Percentiles rank a stretch among this genome's conserved stretches.
Conservation (phyloP, 2,888 invertebrate genomes). For the Scaptomyza flava region DNA sequence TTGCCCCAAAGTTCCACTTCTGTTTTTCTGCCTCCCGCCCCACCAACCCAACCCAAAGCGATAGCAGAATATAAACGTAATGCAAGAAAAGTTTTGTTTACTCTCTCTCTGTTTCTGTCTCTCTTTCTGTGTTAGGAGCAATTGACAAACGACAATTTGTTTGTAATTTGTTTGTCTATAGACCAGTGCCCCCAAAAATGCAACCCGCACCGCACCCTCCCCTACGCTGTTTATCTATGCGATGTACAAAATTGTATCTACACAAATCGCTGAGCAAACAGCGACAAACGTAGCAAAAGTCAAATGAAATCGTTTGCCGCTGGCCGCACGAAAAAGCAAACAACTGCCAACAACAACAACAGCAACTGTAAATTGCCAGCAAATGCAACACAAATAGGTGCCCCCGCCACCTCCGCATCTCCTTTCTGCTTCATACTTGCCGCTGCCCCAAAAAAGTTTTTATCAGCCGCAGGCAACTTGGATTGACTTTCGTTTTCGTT, state of each 20-base stretch:
- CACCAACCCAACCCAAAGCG: not conserved
- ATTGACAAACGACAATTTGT: conserved; percentile 72
- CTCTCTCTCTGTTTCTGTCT: not conserved
- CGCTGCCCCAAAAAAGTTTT: conserved; percentile 39
- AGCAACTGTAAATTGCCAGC: conserved; percentile 32
- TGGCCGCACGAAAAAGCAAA: conserved; percentile 49
- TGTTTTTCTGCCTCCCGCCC: not conserved
- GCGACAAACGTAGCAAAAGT: conserved; percentile 15
- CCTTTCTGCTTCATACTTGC: not conserved
- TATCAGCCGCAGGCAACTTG: conserved; percentile 41
- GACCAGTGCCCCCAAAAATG: conserved; percentile 15
- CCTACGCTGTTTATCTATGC: conserved; percentile 49
- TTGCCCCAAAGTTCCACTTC: conserved; percentile 13
- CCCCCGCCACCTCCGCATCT: not conserved
- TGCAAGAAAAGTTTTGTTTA: conserved; percentile 25
- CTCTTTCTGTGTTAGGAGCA: conserved; percentile 17
- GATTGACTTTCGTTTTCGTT: conserved; percentile 53
- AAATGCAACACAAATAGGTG: conserved; percentile 51
- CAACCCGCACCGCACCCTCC: not conserved
- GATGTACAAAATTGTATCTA: conserved; percentile 45
- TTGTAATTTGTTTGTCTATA: conserved; percentile 74
- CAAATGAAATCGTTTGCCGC: conserved; percentile 55
- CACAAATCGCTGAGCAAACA: conserved; percentile 59
- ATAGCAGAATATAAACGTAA: conserved; percentile 14
- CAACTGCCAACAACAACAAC: conserved; percentile 23